Evolutionary conservation across 2,113 vertebrate genomes (phyloP), one percentile per base, ranked within the genome.

Genomic region (Capricornis sumatraensis): DNA sequence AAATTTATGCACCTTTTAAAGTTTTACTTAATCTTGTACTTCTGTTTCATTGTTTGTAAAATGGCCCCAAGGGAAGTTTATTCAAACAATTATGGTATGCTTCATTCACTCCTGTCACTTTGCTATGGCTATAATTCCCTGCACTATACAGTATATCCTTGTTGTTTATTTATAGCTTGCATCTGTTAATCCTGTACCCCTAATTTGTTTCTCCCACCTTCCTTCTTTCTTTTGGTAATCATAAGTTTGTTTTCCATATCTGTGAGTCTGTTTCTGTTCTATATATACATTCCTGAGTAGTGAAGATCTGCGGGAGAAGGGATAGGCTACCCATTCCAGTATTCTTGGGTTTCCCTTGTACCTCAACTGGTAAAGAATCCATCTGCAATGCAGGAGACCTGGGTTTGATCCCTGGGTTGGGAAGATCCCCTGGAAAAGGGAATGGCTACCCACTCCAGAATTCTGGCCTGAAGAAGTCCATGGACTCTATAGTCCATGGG

Each of bases 91-190:
- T 5, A 30, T n/a, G 4, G 11, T 21, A 43, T 89, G 23, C 3
- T 53, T 57, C 23, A 30, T 86, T 93, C 27, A 74, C 53, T 89
- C 89, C 81, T 79, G 57, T 50, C 82, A 81, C 52, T n/a, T 52
- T 60, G n/a, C 28, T 74, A 15, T 55, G 33, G 6, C 52, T 83
- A 27, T 55, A 53, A 83, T 55, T 55, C 7, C 33, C 21, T 83
- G 21, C n/a, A 83, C 12, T 83, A 15, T 15, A 55, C 7, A 15
- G 4, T 83, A 83, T 83, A 55, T 27, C 12, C 33, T 83, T 55
- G 12, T 14, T 36, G 12, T n/a, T 55, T 53, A 23, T 36, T 82
- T 36, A 53, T 36, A 55, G 3, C 27, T 55, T 83, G 21, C 33
- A 36, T 83, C 33, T 83, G 12, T 53, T 53, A 53, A 53, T 83